Evolutionary conservation across 1,140 invertebrate species (phyloP).

Genomic region (Chironomus striatipennis): DNA sequence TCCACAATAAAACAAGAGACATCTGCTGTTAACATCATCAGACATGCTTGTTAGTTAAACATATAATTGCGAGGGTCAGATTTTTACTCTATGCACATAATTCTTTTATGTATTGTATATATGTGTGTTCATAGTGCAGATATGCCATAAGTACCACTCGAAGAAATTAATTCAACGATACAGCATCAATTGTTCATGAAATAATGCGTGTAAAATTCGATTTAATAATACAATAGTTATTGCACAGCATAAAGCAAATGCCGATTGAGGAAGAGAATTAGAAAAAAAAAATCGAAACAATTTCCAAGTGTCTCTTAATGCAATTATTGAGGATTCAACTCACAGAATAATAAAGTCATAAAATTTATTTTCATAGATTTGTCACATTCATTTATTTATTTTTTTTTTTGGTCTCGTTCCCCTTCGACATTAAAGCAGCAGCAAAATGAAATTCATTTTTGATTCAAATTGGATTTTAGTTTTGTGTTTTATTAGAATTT

Average conservation of each 20-base stretch:
- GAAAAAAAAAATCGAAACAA: no score
- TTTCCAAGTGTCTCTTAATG: background rate
- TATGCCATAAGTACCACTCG: background rate
- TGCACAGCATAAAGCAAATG: background rate
- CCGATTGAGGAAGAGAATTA: no score
- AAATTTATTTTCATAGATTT: background rate
- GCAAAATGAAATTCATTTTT: background rate
- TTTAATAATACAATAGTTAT: slow-evolving; percentile 15
- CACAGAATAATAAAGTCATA: background rate
- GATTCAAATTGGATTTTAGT: slow-evolving; percentile 14
- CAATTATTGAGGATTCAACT: slow-evolving; percentile 13
- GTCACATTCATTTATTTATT: background rate
- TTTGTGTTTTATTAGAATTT: slow-evolving; percentile 11
- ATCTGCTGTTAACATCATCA: slow-evolving; percentile 12
- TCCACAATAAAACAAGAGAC: background rate
- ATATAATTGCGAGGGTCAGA: slow-evolving; percentile 12
- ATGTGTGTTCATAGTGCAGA: background rate
- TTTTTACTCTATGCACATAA: background rate
- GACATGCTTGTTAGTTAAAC: background rate
- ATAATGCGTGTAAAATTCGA: slow-evolving; percentile 13
- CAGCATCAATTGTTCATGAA: slow-evolving; percentile 8
- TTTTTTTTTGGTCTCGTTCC: background rate
- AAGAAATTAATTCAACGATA: background rate
- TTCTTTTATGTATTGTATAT: background rate
- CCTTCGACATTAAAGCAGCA: background rate